Percentiles rank a stretch among this genome's conserved stretches.
Evolutionary conservation across 2,797 vertebrate species (phyloP).

Genomic region (Typhlichthys subterraneus): DNA sequence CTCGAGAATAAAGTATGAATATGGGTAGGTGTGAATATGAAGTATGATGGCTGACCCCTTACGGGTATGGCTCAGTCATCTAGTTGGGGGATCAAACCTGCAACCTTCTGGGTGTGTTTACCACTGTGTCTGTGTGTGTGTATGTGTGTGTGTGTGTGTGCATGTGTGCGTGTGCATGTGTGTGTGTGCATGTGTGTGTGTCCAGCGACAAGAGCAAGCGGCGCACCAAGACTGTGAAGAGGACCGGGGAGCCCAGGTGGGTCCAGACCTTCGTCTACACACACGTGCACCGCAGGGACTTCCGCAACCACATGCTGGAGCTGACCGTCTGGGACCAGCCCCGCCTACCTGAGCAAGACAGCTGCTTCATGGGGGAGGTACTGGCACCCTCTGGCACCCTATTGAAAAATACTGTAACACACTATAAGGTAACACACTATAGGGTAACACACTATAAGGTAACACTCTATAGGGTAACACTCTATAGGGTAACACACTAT

Average conservation of each 20-base stretch:
- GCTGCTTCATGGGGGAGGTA: constrained; percentile 83
- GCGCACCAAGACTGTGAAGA: constrained; percentile 94
- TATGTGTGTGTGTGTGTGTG: not conserved
- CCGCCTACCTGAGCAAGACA: constrained; percentile 90
- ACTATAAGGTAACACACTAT: too few species aligned
- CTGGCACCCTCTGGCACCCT: too few species aligned
- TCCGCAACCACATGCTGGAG: constrained; percentile 94
- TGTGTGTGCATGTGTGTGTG: constrained; percentile 16
- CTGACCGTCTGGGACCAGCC: constrained; percentile 96
- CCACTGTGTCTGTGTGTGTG: not conserved
- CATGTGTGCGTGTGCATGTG: not conserved
- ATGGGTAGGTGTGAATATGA: too few species aligned
- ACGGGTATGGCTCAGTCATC: too few species aligned
- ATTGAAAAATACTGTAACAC: too few species aligned
- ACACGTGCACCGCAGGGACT: constrained; percentile 93
- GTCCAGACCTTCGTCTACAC: constrained; percentile 94
- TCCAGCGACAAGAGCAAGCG: constrained; percentile 95
- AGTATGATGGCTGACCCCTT: too few species aligned
- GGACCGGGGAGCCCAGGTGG: constrained; percentile 93
- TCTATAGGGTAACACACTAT: too few species aligned
- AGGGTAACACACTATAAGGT: too few species aligned
- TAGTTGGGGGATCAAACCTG: too few species aligned
- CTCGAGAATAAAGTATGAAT: too few species aligned
- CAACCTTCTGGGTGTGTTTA: not conserved
- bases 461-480: too few species aligned